Base-by-base conservation (phyloP, 2,797 vertebrate species). In the Champsocephalus gunnari region DNA sequence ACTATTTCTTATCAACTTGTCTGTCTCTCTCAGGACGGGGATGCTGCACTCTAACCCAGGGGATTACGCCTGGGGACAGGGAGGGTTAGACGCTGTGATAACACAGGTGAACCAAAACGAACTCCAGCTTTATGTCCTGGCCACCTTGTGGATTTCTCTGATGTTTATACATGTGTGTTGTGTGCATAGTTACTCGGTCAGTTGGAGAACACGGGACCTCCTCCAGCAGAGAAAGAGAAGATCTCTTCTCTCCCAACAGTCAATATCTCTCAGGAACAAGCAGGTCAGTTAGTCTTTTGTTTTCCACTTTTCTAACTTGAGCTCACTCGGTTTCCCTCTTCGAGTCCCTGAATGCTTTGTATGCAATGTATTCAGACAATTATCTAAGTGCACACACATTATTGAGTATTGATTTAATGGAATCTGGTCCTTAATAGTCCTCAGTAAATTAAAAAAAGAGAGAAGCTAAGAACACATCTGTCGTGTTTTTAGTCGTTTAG, bases 51-150 rank as follows among this genome's bases (percentile, higher is more conserved):
- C 98, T 21, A 99, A 98, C 71, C 98, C 98, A 0, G 98, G 97
- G 21, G 98, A 99, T 81, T 99, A 99, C 0, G 98, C 98, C 0
- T 99, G 98, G 98, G 98, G 98, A 72, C 98, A 99, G 91, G 97
- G 96, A 48, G 98, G 98, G 77, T 94, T 99, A 9, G 98, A 99
- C 13, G 97, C 98, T 1, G 97, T 99, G 62, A 97, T 99, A 90
- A 99, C 98, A 64, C 98, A 99, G 96, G 98, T 99, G 84, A 91
- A 89, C 21, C 38, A 8, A 41, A 61, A 17, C 24, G 19, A 60
- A 66, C 21, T 12, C 13, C 9, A 67, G 38, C 3, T 70, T 24
- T 21, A 3, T 59, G 3, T 12, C 44, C 3, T 1, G 24, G 6
- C 64, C 17, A 12, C 2, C 0, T n/a, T 60, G 28, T 38, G 34